Conservation (phyloP, 2,113 vertebrate species). For the Phylloscopus whistleri region DNA sequence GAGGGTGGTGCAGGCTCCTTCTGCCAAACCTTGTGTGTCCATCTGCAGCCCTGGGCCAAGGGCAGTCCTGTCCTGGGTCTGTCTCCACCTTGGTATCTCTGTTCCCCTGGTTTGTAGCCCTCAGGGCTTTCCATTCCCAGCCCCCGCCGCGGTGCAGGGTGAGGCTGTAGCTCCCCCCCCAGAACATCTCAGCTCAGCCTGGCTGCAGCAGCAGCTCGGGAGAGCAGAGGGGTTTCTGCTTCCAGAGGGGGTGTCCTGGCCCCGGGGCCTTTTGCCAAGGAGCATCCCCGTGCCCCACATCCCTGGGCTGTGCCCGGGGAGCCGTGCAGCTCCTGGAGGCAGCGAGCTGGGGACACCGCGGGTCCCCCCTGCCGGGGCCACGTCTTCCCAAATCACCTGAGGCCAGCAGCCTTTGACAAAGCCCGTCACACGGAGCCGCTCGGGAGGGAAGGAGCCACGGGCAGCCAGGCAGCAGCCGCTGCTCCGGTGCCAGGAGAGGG, state of each 20-base stretch:
- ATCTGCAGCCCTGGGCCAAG: background rate
- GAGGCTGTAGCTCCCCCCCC: rapidly evolving
- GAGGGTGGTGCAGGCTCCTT: background rate
- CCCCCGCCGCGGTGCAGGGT: rapidly evolving
- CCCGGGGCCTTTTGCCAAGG: background rate
- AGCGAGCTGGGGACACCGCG: rapidly evolving
- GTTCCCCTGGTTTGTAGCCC: background rate
- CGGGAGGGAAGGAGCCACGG: rapidly evolving
- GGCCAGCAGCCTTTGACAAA: background rate
- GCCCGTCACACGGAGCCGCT: rapidly evolving
- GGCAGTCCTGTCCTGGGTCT: background rate
- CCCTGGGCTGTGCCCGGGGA: background rate
- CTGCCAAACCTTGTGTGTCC: background rate
- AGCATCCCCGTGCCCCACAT: background rate
- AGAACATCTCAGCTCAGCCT: rapidly evolving
- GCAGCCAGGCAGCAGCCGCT: rapidly evolving
- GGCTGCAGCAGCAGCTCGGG: background rate
- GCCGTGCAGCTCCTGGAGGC: background rate
- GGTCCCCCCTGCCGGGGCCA: background rate
- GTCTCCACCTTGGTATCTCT: rapidly evolving
- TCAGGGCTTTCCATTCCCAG: background rate
- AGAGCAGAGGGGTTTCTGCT: background rate
- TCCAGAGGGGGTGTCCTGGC: background rate
- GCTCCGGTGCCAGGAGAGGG: background rate
- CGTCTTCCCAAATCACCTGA: background rate